Evolutionary conservation across 2,113 vertebrate genomes (phyloP), one percentile per base, ranked within the genome.

Genomic region (Tympanuchus pallidicinctus): DNA sequence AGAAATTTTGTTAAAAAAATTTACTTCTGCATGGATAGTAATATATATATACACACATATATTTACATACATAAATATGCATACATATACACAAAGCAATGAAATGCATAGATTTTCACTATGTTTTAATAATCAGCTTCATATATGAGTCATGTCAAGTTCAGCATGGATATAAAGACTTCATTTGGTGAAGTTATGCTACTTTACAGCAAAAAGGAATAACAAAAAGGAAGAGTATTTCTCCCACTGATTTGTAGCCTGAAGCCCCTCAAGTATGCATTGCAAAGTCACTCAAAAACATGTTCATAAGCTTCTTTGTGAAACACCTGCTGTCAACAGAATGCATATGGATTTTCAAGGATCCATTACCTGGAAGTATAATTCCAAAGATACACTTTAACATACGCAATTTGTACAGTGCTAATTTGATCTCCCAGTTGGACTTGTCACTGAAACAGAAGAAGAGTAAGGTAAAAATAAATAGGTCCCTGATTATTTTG

Each of bases 271-370:
- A 30, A 67, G 60, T 56, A 19, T 71, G 34, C 45, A 40, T 86
- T 91, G 72, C 34, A 76, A 89, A 94, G 28, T 13, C 80, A 34
- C 17, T 36, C 42, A 82, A 91, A 93, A 91, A 32, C 16, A 12
- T 47, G 50, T 56, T 93, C 56, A 28, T 32, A 88, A 88, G 64
- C 34, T 67, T 56, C 28, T 91, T 83, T 73, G 42, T 67, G 34
- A 91, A 95, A 80, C 28, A 89, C 52, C 50, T 91, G 82, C 89
- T 95, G 56, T 28, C 60, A 71, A 47, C 42, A 93, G 34, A 86
- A 95, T 25, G 13, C 32, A 74, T 80, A 74, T 28, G 32, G 45
- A 52, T 50, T 21, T 63, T 48, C 66, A 40, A 81, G 84, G 77
- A 93, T 60, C 19, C 54, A 60, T 74, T 85, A 82, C 57, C 30